Percentiles rank a stretch among this genome's conserved stretches.
These are phyloP conservation scores for Pao palembangensis DNA, from an alignment of 2,113 vertebrate species.

Conservation along the genomic window DNA sequence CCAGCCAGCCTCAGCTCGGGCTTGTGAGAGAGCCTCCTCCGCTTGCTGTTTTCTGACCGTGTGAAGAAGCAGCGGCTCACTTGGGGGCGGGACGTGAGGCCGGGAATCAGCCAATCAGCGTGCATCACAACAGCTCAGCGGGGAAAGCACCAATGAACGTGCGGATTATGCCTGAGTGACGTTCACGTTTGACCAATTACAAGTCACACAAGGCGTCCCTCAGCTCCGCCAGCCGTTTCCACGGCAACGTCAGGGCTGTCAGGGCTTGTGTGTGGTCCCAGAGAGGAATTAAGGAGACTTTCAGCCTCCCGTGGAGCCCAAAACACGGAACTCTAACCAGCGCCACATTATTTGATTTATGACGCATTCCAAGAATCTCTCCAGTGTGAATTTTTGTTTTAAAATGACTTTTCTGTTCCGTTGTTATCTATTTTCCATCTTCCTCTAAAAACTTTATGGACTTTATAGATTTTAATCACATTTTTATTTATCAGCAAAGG, in stretches of 20 bases:
- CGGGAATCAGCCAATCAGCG: slow-evolving; percentile 25
- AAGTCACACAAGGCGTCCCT: not conserved
- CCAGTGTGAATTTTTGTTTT: no score
- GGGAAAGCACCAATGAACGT: slow-evolving; percentile 14
- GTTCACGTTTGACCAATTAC: slow-evolving; percentile 25
- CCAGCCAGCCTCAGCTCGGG: not conserved
- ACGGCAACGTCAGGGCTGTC: slow-evolving; percentile 39
- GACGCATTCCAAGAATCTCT: no score
- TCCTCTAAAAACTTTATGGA: no score
- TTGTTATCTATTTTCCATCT: no score
- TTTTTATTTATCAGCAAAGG: not conserved
- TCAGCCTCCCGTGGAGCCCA: not conserved
- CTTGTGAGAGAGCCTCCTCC: slow-evolving; percentile 7
- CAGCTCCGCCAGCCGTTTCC: slow-evolving; percentile 31
- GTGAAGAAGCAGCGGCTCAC: slow-evolving; percentile 23
- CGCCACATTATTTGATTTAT: no score
- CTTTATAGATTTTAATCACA: not conserved
- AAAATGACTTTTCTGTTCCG: no score
- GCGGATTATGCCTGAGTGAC: not conserved
- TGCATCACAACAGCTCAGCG: fast-evolving
- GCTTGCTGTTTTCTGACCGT: slow-evolving; percentile 10
- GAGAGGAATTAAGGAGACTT: not conserved
- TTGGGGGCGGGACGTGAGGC: not conserved
- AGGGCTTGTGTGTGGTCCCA: not conserved
- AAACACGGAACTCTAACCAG: not conserved